Conservation (phyloP, 2,797 vertebrate genomes). For the Tapera naevia region DNA sequence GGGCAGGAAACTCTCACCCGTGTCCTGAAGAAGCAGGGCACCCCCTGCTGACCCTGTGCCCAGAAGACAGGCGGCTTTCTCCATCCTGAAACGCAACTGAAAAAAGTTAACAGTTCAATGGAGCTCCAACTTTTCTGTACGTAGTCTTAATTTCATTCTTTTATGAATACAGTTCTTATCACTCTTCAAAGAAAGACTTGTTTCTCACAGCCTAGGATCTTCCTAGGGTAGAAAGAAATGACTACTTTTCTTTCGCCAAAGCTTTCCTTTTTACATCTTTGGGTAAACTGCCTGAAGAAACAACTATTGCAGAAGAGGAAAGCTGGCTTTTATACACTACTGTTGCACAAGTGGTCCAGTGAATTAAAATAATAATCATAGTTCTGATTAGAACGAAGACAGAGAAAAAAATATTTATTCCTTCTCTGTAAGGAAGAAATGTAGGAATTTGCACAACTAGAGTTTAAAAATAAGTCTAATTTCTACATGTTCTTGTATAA, state of each 20-base stretch:
- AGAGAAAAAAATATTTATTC: neutral
- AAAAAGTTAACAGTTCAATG: neutral
- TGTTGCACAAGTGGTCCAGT: neutral
- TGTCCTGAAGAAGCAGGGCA: constrained; percentile 37
- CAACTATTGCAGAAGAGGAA: neutral
- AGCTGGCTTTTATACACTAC: neutral
- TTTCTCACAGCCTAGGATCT: neutral
- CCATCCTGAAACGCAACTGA: neutral
- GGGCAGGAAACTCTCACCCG: constrained; percentile 16
- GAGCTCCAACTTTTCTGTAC: neutral
- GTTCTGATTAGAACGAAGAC: neutral
- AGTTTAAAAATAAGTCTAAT: neutral
- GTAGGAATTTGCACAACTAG: neutral
- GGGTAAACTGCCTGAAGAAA: neutral
- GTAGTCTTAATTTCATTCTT: neutral
- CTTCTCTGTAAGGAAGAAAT: neutral
- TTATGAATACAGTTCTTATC: neutral
- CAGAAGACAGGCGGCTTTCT: neutral
- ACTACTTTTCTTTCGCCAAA: neutral
- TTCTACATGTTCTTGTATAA: neutral
- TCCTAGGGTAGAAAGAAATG: neutral
- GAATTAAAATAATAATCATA: neutral
- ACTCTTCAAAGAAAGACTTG: neutral
- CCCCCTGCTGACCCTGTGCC: constrained; percentile 36
- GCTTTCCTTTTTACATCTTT: neutral